Percentiles rank a stretch among this genome's conserved stretches.
phyloP scores from a whole-genome alignment of 2,797 vertebrate species.

The Balearica regulorum region DNA sequence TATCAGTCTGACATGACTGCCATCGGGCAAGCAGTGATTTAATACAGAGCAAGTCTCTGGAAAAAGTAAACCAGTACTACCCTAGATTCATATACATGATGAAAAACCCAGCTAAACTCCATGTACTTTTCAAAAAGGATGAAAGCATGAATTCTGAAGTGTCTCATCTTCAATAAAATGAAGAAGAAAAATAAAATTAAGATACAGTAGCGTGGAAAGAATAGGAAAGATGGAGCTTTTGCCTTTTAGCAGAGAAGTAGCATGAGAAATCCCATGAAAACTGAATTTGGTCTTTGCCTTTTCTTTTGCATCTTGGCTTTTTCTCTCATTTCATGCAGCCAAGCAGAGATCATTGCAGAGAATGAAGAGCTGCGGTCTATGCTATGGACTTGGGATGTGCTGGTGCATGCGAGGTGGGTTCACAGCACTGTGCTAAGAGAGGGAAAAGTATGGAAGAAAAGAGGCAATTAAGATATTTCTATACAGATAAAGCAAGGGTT shows the following conservation, averaged over 20 bases:
- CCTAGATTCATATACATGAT: not conserved
- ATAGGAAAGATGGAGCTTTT: not conserved
- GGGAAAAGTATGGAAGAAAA: not conserved
- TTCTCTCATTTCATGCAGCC: not conserved
- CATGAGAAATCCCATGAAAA: not conserved
- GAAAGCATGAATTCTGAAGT: not conserved
- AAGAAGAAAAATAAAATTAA: not conserved
- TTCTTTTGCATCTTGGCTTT: not conserved
- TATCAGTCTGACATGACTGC: not conserved
- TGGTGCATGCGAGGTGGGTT: not conserved
- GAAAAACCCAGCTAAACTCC: not conserved
- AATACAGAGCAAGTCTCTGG: not conserved
- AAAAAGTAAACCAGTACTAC: not conserved
- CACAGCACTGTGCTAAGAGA: not conserved
- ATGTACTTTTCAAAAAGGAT: not conserved
- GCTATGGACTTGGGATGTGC: not conserved
- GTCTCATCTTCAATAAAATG: not conserved
- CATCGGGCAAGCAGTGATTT: not conserved
- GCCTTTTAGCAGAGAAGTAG: not conserved
- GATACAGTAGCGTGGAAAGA: not conserved
- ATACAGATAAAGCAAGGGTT: not conserved
- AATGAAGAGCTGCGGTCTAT: not conserved
- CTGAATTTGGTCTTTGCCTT: not conserved
- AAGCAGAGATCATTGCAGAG: not conserved
- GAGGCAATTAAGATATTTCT: not conserved